Conservation (phyloP, 1,140 invertebrate species). For the Drosophila varians region DNA sequence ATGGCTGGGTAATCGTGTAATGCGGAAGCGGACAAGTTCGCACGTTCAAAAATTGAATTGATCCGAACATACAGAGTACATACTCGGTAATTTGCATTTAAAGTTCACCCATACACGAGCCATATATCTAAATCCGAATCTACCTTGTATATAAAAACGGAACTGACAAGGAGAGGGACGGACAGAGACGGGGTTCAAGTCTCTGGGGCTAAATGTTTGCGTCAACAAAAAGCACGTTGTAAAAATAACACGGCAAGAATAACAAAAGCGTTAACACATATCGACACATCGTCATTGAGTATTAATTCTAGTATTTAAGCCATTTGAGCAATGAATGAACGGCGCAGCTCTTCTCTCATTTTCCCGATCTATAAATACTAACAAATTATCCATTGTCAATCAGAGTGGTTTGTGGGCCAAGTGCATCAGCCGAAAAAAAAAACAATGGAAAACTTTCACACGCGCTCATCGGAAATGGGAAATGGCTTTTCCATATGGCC, state of each 20-base stretch:
- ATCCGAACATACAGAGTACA: background rate
- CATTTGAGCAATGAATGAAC: conserved; percentile 66
- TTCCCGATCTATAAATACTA: conserved; percentile 35
- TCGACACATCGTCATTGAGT: conserved; percentile 20
- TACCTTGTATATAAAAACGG: background rate
- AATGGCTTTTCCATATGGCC: conserved; percentile 21
- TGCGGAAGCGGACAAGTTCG: background rate
- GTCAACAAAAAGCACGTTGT: conserved; percentile 72
- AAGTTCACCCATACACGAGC: conserved; percentile 40
- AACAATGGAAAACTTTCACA: conserved; percentile 13
- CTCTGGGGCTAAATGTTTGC: conserved; percentile 53
- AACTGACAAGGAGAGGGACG: background rate
- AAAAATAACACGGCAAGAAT: conserved; percentile 67
- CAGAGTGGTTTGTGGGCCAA: conserved; percentile 13
- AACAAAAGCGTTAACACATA: conserved; percentile 41
- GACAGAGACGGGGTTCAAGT: background rate
- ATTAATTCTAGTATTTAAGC: conserved; percentile 58
- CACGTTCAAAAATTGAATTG: conserved; percentile 1
- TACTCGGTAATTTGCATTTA: conserved; percentile 54
- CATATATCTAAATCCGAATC: background rate
- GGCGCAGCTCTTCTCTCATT: conserved; percentile 1
- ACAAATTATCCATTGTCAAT: conserved; percentile 42
- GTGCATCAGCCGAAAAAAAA: conserved; percentile 26
- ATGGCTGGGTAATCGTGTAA: background rate
- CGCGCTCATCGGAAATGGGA: conserved; percentile 14